These are phyloP conservation scores for Euphydryas editha DNA, from an alignment of 2,888 invertebrate genomes.

Conservation along the genomic window DNA sequence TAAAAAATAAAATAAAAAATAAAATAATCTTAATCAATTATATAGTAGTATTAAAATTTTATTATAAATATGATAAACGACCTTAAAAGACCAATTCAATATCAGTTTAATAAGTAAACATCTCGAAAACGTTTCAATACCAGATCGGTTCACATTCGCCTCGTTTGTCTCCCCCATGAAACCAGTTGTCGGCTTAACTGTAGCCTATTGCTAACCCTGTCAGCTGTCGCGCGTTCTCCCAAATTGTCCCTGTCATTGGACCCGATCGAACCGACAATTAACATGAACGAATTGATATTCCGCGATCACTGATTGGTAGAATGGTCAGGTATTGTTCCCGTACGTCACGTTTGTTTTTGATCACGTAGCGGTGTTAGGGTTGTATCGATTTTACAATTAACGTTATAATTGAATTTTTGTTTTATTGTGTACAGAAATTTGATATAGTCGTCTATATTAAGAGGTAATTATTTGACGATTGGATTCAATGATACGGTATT, in stretches of 20 bases:
- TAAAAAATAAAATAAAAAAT: no score
- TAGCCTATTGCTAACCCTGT: conserved; percentile 29
- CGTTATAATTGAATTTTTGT: conserved; percentile 13
- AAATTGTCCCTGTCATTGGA: conserved; percentile 45
- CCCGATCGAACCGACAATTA: conserved; percentile 45
- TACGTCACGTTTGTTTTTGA: conserved; percentile 14
- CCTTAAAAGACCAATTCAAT: not conserved
- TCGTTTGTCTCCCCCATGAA: conserved; percentile 24
- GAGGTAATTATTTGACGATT: not conserved
- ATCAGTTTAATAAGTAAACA: conserved; percentile 9
- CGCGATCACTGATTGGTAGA: conserved; percentile 36
- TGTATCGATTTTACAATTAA: conserved; percentile 22
- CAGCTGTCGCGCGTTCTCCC: conserved; percentile 33
- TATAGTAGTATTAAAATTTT: no score
- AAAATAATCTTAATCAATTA: no score
- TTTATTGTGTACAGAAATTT: conserved; percentile 1
- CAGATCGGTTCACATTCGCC: conserved; percentile 11
- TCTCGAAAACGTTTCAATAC: conserved; percentile 9
- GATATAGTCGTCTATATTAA: not conserved
- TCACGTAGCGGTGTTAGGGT: conserved; percentile 22
- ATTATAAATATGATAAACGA: no score
- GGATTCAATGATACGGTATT: not conserved
- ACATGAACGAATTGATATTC: conserved; percentile 45
- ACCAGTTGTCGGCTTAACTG: conserved; percentile 25
- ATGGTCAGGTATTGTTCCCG: conserved; percentile 12